Percentiles rank a stretch among this genome's conserved stretches.
Conservation (phyloP, 2,797 vertebrate species). For the Notolepis coatsorum region DNA sequence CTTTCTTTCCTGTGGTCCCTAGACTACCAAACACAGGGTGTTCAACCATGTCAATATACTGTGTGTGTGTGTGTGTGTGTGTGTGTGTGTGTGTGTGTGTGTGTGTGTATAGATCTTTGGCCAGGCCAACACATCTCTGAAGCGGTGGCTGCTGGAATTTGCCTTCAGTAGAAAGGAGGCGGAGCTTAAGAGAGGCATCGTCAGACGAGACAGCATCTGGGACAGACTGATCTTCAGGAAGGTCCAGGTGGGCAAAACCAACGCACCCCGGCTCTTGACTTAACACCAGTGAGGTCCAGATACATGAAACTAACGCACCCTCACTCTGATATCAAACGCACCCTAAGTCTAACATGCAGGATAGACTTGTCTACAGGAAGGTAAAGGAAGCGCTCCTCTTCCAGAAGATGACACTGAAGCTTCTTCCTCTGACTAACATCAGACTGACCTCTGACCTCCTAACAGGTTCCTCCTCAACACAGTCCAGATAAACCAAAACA, state of each 20-base stretch:
- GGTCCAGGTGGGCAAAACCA: constrained; percentile 86
- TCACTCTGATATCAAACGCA: too few relatives aligned
- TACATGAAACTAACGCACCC: constrained; percentile 50
- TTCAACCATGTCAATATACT: too few relatives aligned
- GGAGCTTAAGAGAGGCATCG: constrained; percentile 88
- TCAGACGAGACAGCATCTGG: constrained; percentile 94
- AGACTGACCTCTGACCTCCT: too few relatives aligned
- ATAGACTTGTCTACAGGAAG: too few relatives aligned
- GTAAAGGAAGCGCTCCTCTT: too few relatives aligned
- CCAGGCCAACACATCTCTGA: constrained; percentile 89
- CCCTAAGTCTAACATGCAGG: background rate
- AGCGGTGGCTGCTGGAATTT: constrained; percentile 93
- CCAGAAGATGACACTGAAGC: too few relatives aligned
- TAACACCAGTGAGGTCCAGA: constrained; percentile 95
- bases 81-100: background rate
- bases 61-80: background rate
- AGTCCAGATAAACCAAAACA: too few relatives aligned
- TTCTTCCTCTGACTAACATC: too few relatives aligned
- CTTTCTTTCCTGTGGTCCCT: too few relatives aligned
- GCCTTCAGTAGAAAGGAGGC: constrained; percentile 92
- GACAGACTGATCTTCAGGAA: constrained; percentile 93
- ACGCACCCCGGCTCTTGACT: constrained; percentile 62
- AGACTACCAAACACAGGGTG: too few relatives aligned
- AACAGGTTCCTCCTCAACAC: too few relatives aligned
- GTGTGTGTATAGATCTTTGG: constrained; percentile 84